Evolutionary conservation across 37 sponge, comb jelly and placozoan species (phyloP).

Genomic region (Axinella damicornis): DNA sequence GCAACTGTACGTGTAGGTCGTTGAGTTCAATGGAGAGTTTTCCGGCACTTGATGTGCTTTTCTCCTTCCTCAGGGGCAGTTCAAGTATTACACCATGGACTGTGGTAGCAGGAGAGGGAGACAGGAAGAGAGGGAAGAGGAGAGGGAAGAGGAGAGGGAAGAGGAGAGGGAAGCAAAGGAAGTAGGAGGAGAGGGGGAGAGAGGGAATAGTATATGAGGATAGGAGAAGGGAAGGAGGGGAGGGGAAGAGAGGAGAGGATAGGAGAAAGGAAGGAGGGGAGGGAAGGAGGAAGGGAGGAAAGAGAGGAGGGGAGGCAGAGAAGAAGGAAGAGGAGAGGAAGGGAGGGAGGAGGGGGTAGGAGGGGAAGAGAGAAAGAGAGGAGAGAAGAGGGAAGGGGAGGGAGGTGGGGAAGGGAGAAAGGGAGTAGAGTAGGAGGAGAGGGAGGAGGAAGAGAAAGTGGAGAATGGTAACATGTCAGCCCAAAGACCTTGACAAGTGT

Average conservation of each 20-base stretch:
- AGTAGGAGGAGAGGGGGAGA: conserved; percentile 11
- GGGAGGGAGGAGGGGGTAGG: neutral
- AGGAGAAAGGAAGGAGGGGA: too few relatives aligned
- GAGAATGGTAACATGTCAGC: neutral
- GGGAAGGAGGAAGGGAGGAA: too few relatives aligned
- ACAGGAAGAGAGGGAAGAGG: neutral
- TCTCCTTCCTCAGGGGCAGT: conserved; percentile 56
- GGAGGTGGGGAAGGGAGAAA: neutral
- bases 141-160: neutral
- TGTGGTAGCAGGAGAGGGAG: neutral
- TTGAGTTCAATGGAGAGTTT: conserved; percentile 46
- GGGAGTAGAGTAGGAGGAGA: neutral
- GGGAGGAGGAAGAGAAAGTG: neutral
- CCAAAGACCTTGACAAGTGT: neutral
- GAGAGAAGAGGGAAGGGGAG: conserved; percentile 1
- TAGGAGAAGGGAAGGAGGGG: neutral
- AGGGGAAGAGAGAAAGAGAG: neutral
- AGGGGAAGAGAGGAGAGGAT: too few relatives aligned
- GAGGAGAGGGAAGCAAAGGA: too few relatives aligned
- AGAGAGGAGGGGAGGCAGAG: too few relatives aligned
- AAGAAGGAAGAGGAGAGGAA: too few relatives aligned
- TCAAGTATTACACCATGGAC: conserved; percentile 12
- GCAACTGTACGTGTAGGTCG: conserved; percentile 37
- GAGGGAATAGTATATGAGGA: neutral
- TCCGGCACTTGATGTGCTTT: conserved; percentile 27